phyloP scores from a whole-genome alignment of 2,797 vertebrate genomes.

The Tragelaphus eurycerus region DNA sequence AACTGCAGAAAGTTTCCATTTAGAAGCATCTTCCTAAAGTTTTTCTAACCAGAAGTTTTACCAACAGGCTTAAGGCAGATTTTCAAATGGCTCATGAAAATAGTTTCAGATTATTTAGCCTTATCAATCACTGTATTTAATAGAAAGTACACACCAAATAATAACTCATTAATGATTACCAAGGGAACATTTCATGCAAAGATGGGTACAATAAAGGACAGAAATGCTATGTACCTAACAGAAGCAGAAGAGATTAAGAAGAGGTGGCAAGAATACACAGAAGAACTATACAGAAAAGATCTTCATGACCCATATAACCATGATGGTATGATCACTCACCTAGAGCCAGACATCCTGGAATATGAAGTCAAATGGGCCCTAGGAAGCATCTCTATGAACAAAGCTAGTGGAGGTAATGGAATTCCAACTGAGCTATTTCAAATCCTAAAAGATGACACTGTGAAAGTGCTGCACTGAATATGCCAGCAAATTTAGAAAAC shows the following conservation, averaged over 20 bases:
- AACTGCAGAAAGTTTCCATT: not conserved
- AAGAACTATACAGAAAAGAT: not conserved
- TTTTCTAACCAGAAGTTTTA: not conserved
- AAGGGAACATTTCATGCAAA: not conserved
- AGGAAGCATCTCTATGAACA: not conserved
- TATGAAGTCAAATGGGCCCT: not conserved
- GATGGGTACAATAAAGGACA: not conserved
- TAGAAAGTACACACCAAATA: not conserved
- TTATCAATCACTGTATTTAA: not conserved
- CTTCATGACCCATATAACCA: not conserved
- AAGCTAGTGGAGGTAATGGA: not conserved
- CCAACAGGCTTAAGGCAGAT: not conserved
- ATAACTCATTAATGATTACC: not conserved
- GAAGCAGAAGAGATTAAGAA: not conserved
- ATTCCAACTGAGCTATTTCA: not conserved
- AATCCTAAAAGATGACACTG: not conserved
- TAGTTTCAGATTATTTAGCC: not conserved
- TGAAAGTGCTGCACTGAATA: not conserved
- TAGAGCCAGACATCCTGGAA: not conserved
- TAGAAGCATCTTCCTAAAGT: not conserved
- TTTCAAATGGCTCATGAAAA: conserved; percentile 17
- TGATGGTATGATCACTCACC: not conserved
- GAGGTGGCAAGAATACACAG: not conserved
- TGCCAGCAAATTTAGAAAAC: not conserved
- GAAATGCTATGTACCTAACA: not conserved